Percentiles rank a stretch among this genome's conserved stretches.
phyloP scores from a whole-genome alignment of 2,797 vertebrate genomes.

The Lophius americanus region DNA sequence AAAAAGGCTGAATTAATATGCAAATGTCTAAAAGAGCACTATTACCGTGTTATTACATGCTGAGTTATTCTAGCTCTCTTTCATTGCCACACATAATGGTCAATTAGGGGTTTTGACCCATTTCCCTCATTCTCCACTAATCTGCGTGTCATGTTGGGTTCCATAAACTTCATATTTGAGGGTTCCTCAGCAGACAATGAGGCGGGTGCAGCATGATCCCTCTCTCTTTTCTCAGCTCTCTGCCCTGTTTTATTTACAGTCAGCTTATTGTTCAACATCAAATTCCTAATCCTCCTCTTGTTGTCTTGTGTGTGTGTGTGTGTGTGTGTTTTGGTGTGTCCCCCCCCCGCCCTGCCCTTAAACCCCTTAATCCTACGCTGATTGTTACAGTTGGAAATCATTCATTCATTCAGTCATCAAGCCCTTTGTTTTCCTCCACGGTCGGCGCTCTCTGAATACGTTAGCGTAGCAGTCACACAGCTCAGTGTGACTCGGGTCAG shows the following conservation, averaged over 20 bases:
- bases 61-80: conserved; percentile 26
- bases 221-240: conserved; percentile 39
- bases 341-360: background rate
- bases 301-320: conserved; percentile 29
- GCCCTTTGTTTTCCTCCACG: conserved; percentile 54
- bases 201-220: conserved; percentile 38
- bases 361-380: conserved; percentile 41
- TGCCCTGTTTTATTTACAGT: conserved; percentile 60
- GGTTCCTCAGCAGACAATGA: conserved; percentile 48
- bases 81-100: conserved; percentile 34
- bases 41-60: conserved; percentile 1
- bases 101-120: conserved; percentile 44
- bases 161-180: conserved; percentile 41
- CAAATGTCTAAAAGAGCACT: background rate
- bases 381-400: conserved; percentile 36
- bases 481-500: conserved; percentile 44
- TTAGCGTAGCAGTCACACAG: conserved; percentile 43
- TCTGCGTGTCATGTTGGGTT: conserved; percentile 52
- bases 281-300: conserved; percentile 63
- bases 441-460: conserved; percentile 56
- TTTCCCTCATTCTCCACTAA: conserved; percentile 52
- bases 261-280: conserved; percentile 50
- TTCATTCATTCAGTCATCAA: conserved; percentile 49
- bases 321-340: conserved; percentile 43
- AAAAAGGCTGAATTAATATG: background rate